These are phyloP conservation scores for Drosophila longiperda DNA, from an alignment of 2,888 invertebrate genomes.

Conservation along the genomic window DNA sequence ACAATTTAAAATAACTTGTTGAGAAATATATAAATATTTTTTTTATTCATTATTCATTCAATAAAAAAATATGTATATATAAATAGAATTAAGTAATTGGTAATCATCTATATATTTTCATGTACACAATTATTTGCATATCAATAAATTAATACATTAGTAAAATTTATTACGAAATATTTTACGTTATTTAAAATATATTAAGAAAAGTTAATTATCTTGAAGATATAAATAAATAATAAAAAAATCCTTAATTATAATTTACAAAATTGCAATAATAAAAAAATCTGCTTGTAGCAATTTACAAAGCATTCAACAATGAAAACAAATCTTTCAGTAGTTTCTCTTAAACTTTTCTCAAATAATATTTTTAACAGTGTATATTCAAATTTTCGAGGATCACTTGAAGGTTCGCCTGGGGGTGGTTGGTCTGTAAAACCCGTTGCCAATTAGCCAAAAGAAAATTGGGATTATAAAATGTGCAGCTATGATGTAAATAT, in stretches of 20 bases:
- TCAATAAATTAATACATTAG: too few relatives aligned
- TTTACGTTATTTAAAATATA: not conserved
- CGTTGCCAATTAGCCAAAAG: constrained; percentile 8
- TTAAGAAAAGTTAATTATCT: not conserved
- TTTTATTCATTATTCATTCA: too few relatives aligned
- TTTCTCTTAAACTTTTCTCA: not conserved
- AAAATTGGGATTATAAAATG: constrained; percentile 31
- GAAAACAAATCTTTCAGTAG: not conserved
- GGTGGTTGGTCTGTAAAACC: constrained; percentile 26
- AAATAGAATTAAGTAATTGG: not conserved
- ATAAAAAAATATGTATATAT: not conserved
- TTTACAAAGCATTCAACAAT: not conserved
- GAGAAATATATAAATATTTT: not conserved
- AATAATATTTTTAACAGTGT: not conserved
- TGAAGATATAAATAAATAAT: too few relatives aligned
- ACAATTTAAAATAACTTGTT: not conserved
- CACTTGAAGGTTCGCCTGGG: not conserved
- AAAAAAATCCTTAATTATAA: not conserved
- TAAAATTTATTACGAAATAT: too few relatives aligned
- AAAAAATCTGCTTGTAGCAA: not conserved
- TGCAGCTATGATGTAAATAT: not conserved
- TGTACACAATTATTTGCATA: not conserved
- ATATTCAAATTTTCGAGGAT: not conserved
- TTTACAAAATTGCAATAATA: not conserved
- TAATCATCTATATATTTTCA: not conserved